Evolutionary conservation across 2,113 vertebrate genomes (phyloP).

Genomic region (Centropus unirufus): DNA sequence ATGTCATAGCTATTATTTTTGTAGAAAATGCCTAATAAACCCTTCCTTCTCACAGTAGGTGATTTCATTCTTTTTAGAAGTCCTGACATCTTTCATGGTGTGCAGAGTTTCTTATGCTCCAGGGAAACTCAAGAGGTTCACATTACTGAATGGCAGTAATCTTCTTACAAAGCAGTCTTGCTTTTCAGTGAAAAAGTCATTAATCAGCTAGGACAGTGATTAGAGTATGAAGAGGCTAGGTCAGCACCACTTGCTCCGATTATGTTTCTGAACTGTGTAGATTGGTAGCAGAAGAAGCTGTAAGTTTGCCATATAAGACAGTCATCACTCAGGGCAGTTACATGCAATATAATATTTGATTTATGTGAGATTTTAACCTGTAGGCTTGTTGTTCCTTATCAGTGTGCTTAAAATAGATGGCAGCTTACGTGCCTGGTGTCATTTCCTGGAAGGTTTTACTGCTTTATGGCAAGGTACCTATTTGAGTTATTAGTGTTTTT

Average conservation of each 20-base stretch:
- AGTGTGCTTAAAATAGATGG: neutral
- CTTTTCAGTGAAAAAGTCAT: neutral
- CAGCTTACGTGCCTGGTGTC: constrained; percentile 3
- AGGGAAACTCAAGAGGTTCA: neutral
- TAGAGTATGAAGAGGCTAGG: neutral
- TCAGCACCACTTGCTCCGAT: neutral
- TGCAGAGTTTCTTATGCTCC: neutral
- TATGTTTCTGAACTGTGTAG: neutral
- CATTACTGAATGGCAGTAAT: neutral
- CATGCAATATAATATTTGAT: neutral
- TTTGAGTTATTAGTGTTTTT: neutral
- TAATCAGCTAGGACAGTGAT: neutral
- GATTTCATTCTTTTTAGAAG: neutral
- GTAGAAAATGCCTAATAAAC: neutral
- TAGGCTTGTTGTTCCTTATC: constrained; percentile 3
- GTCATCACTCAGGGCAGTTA: neutral
- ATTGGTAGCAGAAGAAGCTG: neutral
- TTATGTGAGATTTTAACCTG: constrained; percentile 9
- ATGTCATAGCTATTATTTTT: neutral
- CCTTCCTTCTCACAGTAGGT: neutral
- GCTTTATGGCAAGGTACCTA: neutral
- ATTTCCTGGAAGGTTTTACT: constrained; percentile 31
- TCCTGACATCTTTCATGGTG: neutral
- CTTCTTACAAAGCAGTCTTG: neutral
- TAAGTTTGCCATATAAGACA: neutral